These are phyloP conservation scores for Lepidocolaptes lacrymiger DNA, from an alignment of 2,797 vertebrate genomes.

Conservation along the genomic window DNA sequence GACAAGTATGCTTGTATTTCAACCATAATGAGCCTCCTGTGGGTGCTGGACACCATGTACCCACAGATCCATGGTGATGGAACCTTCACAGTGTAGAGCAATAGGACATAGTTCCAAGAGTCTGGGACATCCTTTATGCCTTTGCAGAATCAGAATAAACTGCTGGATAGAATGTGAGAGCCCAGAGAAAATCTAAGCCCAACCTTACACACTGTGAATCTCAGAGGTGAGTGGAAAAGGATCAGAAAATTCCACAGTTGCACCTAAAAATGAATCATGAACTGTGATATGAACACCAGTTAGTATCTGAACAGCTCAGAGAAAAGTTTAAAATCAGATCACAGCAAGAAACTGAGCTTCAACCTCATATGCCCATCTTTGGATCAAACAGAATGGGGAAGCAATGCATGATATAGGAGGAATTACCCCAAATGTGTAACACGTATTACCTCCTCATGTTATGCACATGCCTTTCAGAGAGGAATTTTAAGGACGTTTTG, in stretches of 20 bases:
- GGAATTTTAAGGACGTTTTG: background rate
- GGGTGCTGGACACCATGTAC: background rate
- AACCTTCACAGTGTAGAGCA: background rate
- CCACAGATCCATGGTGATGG: background rate
- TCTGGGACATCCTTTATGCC: background rate
- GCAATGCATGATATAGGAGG: background rate
- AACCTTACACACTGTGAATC: background rate
- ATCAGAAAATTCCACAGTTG: background rate
- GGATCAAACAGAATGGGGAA: background rate
- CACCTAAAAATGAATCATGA: background rate
- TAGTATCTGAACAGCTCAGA: background rate
- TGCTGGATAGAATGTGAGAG: background rate
- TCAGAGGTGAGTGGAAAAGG: background rate
- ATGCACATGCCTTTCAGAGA: background rate
- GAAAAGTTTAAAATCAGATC: background rate
- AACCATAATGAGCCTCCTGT: background rate
- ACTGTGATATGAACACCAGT: background rate
- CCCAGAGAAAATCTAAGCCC: background rate
- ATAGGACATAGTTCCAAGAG: background rate
- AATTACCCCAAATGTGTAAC: background rate
- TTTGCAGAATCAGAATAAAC: background rate
- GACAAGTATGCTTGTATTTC: background rate
- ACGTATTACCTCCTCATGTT: background rate
- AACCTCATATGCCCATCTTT: background rate
- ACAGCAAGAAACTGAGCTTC: background rate